Base-by-base conservation (phyloP, 2,113 vertebrate genomes). In the Brachyhypopomus occidentalis region DNA sequence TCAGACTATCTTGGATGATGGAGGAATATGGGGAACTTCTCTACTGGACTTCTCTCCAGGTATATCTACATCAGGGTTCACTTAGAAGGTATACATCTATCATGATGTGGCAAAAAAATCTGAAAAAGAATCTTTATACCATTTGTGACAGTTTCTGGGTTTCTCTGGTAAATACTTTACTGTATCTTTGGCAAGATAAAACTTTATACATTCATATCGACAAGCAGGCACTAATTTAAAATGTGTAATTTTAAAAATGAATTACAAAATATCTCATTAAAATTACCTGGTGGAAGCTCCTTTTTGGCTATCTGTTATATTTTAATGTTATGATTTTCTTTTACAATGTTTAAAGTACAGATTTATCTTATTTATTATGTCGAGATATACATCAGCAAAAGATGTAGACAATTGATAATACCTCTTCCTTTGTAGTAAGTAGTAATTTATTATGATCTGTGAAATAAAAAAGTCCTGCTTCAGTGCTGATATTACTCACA, bases 331-430 rank as follows among this genome's bases (percentile, higher is more conserved):
- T 2, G 16, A 5, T 36, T 36, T 67, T 62, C 25, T 20, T 55
- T 45, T 30, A n/a, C 4, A 20, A 5, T 55, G 25, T 52, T 52
- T 59, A n/a, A 16, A 41, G 19, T 58, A 48, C 12, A 38, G n/a
- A 59, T 36, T n/a, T 70, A 41, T 59, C 45, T 23, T 70, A 69
- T 52, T 52, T 52, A 52, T 75, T 38, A 60, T 7, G n/a, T 30
- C 23, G 34, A 74, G 17, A 34, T 75, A 9, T 30, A 30, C 34
- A 4, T 77, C 75, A 66, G 19, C 36, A 66, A 25, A 27, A n/a
- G 19, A 67, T 77, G 7, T 52, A 48, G 41, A 48, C 41, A 48
- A 48, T 14, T 52, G 12, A 30, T 30, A 11, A 48, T 48, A 48
- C 41, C 48, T 19, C 22, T 36, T 70, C 22, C 30, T 56, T 12